A percentile compares a stretch with the other conserved stretches of the same genome.
Evolutionary conservation across 2,888 invertebrate genomes (phyloP).

Genomic region (Cephus sareptanus): DNA sequence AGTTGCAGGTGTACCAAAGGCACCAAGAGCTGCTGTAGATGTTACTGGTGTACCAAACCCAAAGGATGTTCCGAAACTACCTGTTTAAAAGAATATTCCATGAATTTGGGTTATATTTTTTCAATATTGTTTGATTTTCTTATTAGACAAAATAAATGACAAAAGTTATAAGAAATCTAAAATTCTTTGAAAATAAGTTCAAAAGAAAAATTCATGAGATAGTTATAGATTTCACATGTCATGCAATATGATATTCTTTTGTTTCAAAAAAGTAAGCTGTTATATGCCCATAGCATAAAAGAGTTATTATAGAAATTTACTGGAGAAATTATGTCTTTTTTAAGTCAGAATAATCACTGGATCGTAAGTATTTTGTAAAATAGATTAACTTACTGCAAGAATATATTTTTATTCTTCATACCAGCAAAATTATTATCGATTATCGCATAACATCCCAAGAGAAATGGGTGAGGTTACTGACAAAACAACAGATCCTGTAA

Average conservation of each 20-base stretch:
- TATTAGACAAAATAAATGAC: neutral
- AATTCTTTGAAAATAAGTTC: neutral
- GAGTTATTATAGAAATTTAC: neutral
- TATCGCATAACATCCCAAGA: conserved; percentile 6
- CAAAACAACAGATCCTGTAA: conserved; percentile 4
- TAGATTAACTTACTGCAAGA: conserved; percentile 4
- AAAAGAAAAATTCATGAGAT: neutral
- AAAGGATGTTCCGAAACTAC: conserved; percentile 66
- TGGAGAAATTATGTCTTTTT: conserved; percentile 11
- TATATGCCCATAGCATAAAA: neutral
- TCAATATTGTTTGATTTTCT: neutral
- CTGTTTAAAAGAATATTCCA: conserved; percentile 45
- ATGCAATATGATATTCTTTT: neutral
- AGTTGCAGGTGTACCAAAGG: conserved; percentile 65
- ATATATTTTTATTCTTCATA: neutral
- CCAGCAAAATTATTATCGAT: conserved; percentile 15
- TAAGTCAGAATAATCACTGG: conserved; percentile 15
- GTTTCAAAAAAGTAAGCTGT: neutral
- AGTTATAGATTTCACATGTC: neutral
- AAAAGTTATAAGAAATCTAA: neutral
- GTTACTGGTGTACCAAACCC: conserved; percentile 65
- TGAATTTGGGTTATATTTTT: neutral
- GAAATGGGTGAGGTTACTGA: conserved; percentile 8
- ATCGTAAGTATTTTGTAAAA: conserved; percentile 17
- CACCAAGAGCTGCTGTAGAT: conserved; percentile 68